Percentiles rank a stretch among this genome's conserved stretches.
phyloP scores from a whole-genome alignment of 2,888 invertebrate genomes.

The Xestia ashworthii region DNA sequence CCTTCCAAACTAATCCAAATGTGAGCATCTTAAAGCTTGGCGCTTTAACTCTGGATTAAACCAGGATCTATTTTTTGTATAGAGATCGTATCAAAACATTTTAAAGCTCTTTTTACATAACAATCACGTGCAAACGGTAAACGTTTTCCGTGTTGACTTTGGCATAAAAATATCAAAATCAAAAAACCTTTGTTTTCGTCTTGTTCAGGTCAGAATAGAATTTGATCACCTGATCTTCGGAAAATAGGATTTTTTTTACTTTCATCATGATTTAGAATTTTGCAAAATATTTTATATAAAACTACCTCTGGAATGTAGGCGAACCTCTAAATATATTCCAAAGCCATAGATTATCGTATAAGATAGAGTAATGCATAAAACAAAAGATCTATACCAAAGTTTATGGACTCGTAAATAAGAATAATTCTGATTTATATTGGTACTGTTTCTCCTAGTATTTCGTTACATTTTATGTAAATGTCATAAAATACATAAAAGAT shows the following conservation, averaged over 20 bases:
- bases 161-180: conserved; percentile 20
- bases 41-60: not conserved
- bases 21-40: not conserved
- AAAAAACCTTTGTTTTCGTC: conserved; percentile 29
- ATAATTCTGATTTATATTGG: conserved; percentile 42
- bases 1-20: not conserved
- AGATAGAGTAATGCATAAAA: conserved; percentile 37
- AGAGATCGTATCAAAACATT: conserved; percentile 4
- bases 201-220: conserved; percentile 30
- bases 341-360: conserved; percentile 13
- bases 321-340: conserved; percentile 18
- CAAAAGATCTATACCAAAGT: conserved; percentile 43
- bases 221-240: conserved; percentile 20
- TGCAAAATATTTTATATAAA: conserved; percentile 10
- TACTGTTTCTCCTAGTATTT: conserved; percentile 46
- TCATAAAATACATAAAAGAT: conserved; percentile 53
- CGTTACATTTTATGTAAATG: conserved; percentile 41
- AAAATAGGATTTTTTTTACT: conserved; percentile 25
- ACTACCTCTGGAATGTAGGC: conserved; percentile 17
- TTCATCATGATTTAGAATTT: conserved; percentile 19
- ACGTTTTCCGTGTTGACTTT: conserved; percentile 15
- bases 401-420: conserved; percentile 49
- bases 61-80: not conserved
- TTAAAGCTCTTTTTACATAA: not conserved
- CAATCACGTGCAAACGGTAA: conserved; percentile 5